A percentile compares a stretch with the other conserved stretches of the same genome.
These are phyloP conservation scores for Benitochromis conjunctus DNA, from an alignment of 2,113 vertebrate genomes.

Conservation along the genomic window DNA sequence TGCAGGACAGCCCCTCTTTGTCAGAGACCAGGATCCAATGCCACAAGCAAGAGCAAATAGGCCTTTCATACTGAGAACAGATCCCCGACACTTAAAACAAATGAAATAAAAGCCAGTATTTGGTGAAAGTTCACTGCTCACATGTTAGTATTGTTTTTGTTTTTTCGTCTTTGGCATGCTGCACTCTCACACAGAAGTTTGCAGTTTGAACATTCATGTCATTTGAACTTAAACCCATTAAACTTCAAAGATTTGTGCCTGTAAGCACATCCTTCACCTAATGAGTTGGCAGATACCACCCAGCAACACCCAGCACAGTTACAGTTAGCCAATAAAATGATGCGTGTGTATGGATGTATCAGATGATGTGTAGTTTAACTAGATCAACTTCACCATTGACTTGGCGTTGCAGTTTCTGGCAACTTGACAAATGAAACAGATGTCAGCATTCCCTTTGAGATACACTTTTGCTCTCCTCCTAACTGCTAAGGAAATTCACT, in stretches of 20 bases:
- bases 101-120: background rate
- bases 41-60: background rate
- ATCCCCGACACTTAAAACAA: background rate
- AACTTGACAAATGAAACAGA: background rate
- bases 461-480: background rate
- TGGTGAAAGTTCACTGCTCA: background rate
- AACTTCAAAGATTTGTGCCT: no score
- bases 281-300: background rate
- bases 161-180: background rate
- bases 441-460: background rate
- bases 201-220: background rate
- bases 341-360: background rate
- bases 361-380: background rate
- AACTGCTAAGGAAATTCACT: background rate
- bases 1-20: constrained; percentile 45
- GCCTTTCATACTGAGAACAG: background rate
- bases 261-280: background rate
- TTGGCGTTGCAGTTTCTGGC: background rate
- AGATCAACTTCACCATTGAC: background rate
- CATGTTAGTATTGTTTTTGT: background rate
- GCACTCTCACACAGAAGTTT: background rate
- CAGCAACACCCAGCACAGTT: background rate
- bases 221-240: background rate
- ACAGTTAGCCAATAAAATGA: background rate
- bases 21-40: constrained; percentile 1